Conservation (phyloP, 2,113 vertebrate species). For the Aspidoscelis tigris region DNA sequence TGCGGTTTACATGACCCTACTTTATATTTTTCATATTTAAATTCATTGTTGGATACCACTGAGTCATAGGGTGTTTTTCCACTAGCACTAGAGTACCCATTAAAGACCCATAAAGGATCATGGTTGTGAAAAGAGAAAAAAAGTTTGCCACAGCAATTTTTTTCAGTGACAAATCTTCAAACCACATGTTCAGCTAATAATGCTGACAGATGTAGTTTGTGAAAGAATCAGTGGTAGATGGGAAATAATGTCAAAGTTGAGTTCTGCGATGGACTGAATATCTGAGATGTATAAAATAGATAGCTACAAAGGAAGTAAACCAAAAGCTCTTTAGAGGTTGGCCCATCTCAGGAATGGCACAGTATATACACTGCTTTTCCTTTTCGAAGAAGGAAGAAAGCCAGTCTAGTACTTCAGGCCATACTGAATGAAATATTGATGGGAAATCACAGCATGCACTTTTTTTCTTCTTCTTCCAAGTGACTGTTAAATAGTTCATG, state of each 20-base stretch:
- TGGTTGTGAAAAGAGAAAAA: not conserved
- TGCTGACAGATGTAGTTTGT: conserved; percentile 50
- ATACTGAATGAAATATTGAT: conserved; percentile 80
- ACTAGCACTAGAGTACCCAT: too few species aligned
- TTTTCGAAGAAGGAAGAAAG: conserved; percentile 71
- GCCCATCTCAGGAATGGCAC: conserved; percentile 51
- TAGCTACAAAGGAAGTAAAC: conserved; percentile 61
- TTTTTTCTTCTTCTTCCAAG: conserved; percentile 71
- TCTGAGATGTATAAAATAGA: conserved; percentile 60
- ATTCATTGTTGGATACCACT: too few species aligned
- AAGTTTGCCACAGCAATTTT: conserved; percentile 6
- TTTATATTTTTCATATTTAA: too few species aligned
- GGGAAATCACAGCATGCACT: conserved; percentile 71
- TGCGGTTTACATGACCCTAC: too few species aligned
- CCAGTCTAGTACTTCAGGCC: conserved; percentile 70
- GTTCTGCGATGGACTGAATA: conserved; percentile 66
- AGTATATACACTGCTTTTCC: conserved; percentile 64
- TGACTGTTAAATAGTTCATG: conserved; percentile 82
- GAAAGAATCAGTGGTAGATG: conserved; percentile 42
- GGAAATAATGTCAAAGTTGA: conserved; percentile 51
- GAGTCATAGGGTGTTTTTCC: too few species aligned
- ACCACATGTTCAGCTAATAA: conserved; percentile 27
- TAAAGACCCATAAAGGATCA: not conserved
- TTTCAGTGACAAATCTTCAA: conserved; percentile 19
- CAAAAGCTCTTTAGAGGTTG: conserved; percentile 68